phyloP scores from a whole-genome alignment of 2,888 invertebrate genomes.

The Epinotia bilunana region DNA sequence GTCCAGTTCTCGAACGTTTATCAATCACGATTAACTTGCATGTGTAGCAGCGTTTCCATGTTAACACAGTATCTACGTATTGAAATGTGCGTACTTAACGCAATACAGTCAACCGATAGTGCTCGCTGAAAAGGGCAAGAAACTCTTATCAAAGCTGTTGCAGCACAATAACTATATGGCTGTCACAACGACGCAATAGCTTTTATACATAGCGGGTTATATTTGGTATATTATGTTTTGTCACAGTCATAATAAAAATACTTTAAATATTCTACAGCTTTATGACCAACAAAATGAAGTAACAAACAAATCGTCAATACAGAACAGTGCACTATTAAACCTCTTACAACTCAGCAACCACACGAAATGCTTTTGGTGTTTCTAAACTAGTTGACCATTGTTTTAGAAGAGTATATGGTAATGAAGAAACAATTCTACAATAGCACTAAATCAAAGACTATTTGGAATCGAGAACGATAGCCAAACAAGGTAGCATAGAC shows the following conservation, averaged over 20 bases:
- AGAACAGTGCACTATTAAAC: too few relatives aligned
- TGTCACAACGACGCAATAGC: not conserved
- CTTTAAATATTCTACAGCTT: too few relatives aligned
- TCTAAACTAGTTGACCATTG: conserved; percentile 43
- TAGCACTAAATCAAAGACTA: conserved; percentile 66
- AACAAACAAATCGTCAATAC: too few relatives aligned
- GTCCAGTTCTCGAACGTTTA: conserved; percentile 23
- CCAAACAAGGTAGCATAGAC: conserved; percentile 66
- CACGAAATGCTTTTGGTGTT: conserved; percentile 4
- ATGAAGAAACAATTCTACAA: conserved; percentile 54
- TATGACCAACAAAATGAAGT: too few relatives aligned
- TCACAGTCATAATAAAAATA: too few relatives aligned
- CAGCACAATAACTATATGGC: not conserved
- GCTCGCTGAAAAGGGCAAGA: conserved; percentile 34
- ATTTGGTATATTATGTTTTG: not conserved
- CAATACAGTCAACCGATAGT: conserved; percentile 23
- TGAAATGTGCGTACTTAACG: conserved; percentile 29
- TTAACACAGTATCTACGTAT: not conserved
- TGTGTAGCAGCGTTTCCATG: conserved; percentile 17
- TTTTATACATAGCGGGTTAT: not conserved
- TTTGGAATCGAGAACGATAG: conserved; percentile 62
- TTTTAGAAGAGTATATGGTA: conserved; percentile 46
- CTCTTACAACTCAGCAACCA: not conserved
- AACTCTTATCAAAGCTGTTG: conserved; percentile 36
- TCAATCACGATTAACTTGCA: conserved; percentile 27